Evolutionary conservation across 2,888 invertebrate species (phyloP), one percentile per base, ranked within the genome.

Genomic region (Oxyscelio sp.): DNA sequence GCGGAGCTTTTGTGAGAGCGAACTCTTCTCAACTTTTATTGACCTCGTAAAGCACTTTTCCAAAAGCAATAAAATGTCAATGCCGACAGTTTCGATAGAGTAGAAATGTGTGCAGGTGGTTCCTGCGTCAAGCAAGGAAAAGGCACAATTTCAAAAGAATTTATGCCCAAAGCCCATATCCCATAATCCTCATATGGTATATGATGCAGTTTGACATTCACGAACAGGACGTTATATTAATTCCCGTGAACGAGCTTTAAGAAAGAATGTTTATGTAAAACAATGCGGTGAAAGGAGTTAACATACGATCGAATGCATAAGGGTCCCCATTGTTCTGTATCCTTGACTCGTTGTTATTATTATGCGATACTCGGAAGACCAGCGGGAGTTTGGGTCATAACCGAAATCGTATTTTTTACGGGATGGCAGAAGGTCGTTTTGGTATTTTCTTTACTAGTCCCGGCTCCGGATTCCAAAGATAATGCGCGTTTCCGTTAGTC

Each of bases 401-500:
- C 74, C 83, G 66, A 83, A 83, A 83, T 61, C 66, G 38, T 71
- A 54, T 66, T 56, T 63, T 56, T 63, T 61, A n/a, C 17, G 5
- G 45, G 45, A 21, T 45, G 45, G 31, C 59, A 65, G 50, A 27
- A 38, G 65, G 40, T 34, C 38, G n/a, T 15, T 58, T 66, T 27
- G 63, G 56, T 71, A 70, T 65, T 59, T 71, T 71, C 59, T 68
- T 77, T 21, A 38, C 52, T 22, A 27, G 45, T 34, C 21, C 24
- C 24, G 11, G 34, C 34, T 34, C 34, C 61, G 70, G 70, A 43
- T 68, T 63, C 66, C 50, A 61, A 19, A 79, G 89, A 87, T 90
- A 90, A 92, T 91, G 87, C 89, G 89, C 90, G 90, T 91, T 93
- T 93, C 93, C 93, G 92, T 90, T 88, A 87, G 48, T 82, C 86